These are phyloP conservation scores for Magallana angulata DNA, from an alignment of 1,140 invertebrate genomes.

Conservation along the genomic window DNA sequence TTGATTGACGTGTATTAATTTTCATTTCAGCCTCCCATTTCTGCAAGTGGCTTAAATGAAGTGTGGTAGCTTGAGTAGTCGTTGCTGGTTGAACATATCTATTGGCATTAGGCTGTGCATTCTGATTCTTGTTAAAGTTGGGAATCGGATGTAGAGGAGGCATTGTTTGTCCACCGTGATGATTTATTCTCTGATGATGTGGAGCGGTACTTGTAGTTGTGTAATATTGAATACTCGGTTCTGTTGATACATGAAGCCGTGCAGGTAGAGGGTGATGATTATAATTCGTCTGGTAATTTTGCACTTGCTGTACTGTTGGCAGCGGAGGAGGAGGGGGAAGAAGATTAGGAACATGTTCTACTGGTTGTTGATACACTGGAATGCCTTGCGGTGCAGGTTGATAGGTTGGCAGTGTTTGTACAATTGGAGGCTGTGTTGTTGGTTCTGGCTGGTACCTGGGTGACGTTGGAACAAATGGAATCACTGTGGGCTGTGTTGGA, in stretches of 20 bases:
- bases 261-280: not conserved
- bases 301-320: not conserved
- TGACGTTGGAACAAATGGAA: not conserved
- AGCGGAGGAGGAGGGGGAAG: not conserved
- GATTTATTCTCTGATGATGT: not conserved
- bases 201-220: not conserved
- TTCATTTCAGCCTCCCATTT: not conserved
- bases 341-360: not conserved
- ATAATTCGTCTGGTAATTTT: not conserved
- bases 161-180: not conserved
- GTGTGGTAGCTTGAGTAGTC: not conserved
- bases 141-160: not conserved
- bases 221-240: not conserved
- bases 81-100: not conserved
- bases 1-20: not conserved
- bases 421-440: not conserved
- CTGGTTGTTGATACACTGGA: not conserved
- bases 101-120: not conserved
- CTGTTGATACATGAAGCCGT: not conserved
- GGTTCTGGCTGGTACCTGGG: not conserved
- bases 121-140: constrained; percentile 11
- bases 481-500: too few species aligned
- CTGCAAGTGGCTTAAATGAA: not conserved
- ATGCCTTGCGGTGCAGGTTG: not conserved
- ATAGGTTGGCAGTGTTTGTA: not conserved